These are phyloP conservation scores for Camponotus fellah DNA, from an alignment of 2,888 invertebrate genomes.

Conservation along the genomic window DNA sequence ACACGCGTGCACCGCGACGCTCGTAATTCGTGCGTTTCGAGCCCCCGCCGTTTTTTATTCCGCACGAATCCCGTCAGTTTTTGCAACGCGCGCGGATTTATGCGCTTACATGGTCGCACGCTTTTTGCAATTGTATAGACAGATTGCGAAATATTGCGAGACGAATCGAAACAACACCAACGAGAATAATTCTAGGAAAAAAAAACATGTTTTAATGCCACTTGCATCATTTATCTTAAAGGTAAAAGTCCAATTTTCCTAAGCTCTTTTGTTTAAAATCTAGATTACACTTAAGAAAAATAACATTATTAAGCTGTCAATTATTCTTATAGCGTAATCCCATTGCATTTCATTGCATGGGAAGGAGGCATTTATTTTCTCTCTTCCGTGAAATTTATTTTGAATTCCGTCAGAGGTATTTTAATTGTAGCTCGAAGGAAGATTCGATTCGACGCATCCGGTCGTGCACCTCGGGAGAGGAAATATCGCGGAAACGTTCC, in stretches of 20 bases:
- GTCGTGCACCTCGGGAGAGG: neutral
- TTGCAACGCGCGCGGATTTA: constrained; percentile 47
- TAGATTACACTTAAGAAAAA: neutral
- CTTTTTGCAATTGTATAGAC: constrained; percentile 36
- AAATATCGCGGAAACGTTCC: constrained; percentile 35
- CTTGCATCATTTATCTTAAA: neutral
- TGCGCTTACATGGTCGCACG: constrained; percentile 3
- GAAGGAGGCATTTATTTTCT: neutral
- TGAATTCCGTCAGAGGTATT: constrained; percentile 3
- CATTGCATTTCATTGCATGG: neutral
- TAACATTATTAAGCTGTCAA: neutral
- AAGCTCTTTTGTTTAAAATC: neutral
- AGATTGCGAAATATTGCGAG: constrained; percentile 21
- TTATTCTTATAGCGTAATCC: neutral
- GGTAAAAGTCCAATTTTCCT: neutral
- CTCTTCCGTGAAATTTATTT: neutral
- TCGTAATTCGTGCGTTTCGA: constrained; percentile 59
- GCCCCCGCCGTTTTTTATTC: constrained; percentile 23
- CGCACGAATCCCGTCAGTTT: constrained; percentile 34
- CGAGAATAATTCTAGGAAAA: neutral
- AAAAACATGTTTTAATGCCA: neutral
- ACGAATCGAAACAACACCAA: neutral
- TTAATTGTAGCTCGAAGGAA: neutral
- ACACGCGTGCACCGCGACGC: constrained; percentile 50
- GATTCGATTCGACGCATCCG: constrained; percentile 7